phyloP scores from a whole-genome alignment of 37 sponge, comb jelly and placozoan genomes.

The Halisarca cf. caerulea region DNA sequence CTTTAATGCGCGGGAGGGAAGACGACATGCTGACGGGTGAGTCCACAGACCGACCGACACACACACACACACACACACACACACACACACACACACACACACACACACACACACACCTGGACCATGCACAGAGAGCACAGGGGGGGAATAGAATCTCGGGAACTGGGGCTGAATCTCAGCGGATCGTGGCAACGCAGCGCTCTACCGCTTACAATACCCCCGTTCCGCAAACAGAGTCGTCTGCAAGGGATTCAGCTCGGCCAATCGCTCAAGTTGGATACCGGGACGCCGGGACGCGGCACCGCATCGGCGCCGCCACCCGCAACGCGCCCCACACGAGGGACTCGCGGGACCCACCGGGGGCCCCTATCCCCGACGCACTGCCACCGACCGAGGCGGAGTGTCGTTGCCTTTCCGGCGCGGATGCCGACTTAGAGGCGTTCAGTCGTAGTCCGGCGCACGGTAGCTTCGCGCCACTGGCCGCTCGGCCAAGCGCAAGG shows the following conservation, averaged over 20 bases:
- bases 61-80: too few species aligned
- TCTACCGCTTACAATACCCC: constrained; percentile 74
- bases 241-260: constrained; percentile 73
- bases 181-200: constrained; percentile 77
- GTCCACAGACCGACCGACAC: too few species aligned
- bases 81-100: too few species aligned
- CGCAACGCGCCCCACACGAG: not conserved
- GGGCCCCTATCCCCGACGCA: constrained; percentile 20
- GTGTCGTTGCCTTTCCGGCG: constrained; percentile 72
- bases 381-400: constrained; percentile 47
- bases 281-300: not conserved
- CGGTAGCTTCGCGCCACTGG: constrained; percentile 88
- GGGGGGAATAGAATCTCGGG: too few species aligned
- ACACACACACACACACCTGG: too few species aligned
- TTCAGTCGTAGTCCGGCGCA: constrained; percentile 86
- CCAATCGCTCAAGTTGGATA: constrained; percentile 46
- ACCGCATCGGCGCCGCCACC: not conserved
- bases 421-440: constrained; percentile 89
- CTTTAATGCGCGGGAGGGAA: too few species aligned
- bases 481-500: constrained; percentile 80
- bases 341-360: not conserved
- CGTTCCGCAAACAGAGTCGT: constrained; percentile 72
- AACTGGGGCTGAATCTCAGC: constrained; percentile 78
- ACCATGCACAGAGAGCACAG: too few species aligned
- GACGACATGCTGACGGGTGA: too few species aligned